A percentile compares a stretch with the other conserved stretches of the same genome.
These are phyloP conservation scores for Hemibagrus guttatus DNA, from an alignment of 2,797 vertebrate genomes.

Conservation along the genomic window DNA sequence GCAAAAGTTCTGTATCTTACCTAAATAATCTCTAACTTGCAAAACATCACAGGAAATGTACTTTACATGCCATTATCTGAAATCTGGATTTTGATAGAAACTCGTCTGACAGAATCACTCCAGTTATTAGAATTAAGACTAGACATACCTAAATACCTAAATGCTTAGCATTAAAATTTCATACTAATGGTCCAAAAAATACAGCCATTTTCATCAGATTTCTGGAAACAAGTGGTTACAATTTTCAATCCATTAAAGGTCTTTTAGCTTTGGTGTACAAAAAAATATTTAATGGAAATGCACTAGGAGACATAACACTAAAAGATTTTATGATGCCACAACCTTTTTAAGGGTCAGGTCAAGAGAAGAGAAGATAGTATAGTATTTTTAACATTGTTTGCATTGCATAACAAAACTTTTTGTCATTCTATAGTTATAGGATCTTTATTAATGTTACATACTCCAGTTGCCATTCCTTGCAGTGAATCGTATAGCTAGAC, in stretches of 20 bases:
- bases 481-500: background rate
- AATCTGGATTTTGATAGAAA: slow-evolving; percentile 15
- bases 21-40: slow-evolving; percentile 1
- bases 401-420: background rate
- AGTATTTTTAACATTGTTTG: background rate
- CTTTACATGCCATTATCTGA: background rate
- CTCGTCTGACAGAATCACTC: background rate
- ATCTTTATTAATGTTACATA: background rate
- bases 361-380: background rate
- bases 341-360: background rate
- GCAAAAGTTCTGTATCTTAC: background rate
- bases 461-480: background rate
- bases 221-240: background rate
- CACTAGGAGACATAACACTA: background rate
- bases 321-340: background rate
- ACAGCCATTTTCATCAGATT: background rate
- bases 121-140: background rate
- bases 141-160: background rate
- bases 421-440: background rate
- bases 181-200: background rate
- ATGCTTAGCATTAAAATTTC: background rate
- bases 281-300: background rate
- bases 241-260: background rate
- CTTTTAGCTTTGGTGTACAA: background rate
- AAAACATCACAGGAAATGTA: slow-evolving; percentile 2